These are phyloP conservation scores for Tholera decimalis DNA, from an alignment of 2,888 invertebrate species.

Conservation along the genomic window DNA sequence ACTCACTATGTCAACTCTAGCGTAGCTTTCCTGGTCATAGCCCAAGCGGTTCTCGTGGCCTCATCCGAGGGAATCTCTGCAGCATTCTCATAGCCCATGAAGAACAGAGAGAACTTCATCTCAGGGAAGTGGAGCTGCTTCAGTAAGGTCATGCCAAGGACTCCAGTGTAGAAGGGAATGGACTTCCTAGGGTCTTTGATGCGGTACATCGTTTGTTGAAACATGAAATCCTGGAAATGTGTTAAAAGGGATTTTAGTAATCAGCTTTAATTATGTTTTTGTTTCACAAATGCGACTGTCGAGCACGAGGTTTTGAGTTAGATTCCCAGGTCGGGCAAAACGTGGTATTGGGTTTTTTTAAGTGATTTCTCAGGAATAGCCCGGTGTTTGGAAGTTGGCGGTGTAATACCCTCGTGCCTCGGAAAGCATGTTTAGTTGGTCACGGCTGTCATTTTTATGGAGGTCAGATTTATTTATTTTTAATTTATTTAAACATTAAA, in stretches of 20 bases:
- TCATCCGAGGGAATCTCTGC: conserved; percentile 94
- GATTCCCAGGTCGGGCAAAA: too few species aligned
- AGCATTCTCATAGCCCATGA: conserved; percentile 94
- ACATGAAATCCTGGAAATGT: conserved; percentile 94
- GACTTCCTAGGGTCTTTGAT: conserved; percentile 97
- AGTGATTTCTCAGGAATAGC: too few species aligned
- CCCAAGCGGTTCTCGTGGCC: conserved; percentile 94
- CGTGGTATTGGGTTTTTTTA: too few species aligned
- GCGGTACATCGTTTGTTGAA: conserved; percentile 99
- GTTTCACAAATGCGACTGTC: too few species aligned
- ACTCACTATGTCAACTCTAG: conserved; percentile 98
- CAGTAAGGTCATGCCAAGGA: conserved; percentile 97
- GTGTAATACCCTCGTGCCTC: too few species aligned
- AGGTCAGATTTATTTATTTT: too few species aligned
- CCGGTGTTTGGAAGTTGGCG: too few species aligned
- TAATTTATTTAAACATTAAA: too few species aligned
- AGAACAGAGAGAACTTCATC: conserved; percentile 97
- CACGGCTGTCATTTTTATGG: too few species aligned
- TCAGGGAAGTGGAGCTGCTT: conserved; percentile 97
- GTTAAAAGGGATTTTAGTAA: not conserved
- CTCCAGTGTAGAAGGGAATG: conserved; percentile 97
- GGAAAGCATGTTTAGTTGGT: too few species aligned
- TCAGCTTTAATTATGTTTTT: too few species aligned
- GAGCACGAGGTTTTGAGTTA: too few species aligned
- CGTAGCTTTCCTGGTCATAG: conserved; percentile 96